Evolutionary conservation across 2,113 vertebrate species (phyloP).

Genomic region (Hydropotes inermis): DNA sequence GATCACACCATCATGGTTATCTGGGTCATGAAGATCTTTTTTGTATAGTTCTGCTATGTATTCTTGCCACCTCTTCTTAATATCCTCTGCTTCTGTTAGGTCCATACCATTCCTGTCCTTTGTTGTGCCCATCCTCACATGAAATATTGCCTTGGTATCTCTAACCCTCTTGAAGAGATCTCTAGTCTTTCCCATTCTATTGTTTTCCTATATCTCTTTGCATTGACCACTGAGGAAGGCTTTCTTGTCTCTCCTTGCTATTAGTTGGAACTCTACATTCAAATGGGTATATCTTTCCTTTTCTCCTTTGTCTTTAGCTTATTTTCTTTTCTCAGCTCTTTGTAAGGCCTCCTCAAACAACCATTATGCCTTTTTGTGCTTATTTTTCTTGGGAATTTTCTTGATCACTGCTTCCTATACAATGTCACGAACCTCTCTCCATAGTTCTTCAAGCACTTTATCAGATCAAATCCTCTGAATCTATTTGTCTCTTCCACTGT

Average conservation of each 20-base stretch:
- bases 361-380: background rate
- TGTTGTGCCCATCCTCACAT: background rate
- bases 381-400: background rate
- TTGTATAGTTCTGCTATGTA: background rate
- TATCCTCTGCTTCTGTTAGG: background rate
- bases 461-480: background rate
- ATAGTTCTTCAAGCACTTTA: background rate
- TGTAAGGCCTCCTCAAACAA: background rate
- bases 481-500: background rate
- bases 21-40: background rate
- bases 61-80: background rate
- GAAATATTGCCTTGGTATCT: background rate
- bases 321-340: background rate
- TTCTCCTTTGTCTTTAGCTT: background rate
- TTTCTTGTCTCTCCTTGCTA: background rate
- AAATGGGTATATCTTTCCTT: background rate
- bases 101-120: background rate
- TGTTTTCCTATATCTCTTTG: background rate
- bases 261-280: background rate
- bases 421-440: background rate
- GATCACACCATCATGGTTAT: background rate
- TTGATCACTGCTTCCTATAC: background rate
- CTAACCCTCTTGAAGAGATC: background rate
- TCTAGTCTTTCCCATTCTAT: background rate
- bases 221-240: background rate